These are phyloP conservation scores for Microplitis mediator DNA, from an alignment of 1,140 invertebrate genomes.

Conservation along the genomic window DNA sequence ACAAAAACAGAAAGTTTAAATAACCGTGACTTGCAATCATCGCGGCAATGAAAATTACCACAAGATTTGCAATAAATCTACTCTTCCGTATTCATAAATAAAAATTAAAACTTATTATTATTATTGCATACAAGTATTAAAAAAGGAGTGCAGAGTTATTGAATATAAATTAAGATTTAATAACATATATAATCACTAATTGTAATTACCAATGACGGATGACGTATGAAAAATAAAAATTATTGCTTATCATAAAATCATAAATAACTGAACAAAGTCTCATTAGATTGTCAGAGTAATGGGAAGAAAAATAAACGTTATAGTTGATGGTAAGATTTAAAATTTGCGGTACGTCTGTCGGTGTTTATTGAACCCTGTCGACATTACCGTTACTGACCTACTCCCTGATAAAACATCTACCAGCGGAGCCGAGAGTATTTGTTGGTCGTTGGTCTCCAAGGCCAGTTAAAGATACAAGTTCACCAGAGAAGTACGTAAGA, in stretches of 20 bases:
- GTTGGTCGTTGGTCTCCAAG: constrained; percentile 33
- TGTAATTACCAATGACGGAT: too few relatives aligned
- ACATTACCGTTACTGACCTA: constrained; percentile 59
- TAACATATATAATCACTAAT: too few relatives aligned
- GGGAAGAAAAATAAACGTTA: constrained; percentile 3
- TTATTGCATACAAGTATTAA: too few relatives aligned
- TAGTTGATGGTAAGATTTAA: constrained; percentile 36
- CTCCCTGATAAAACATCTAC: constrained; percentile 55
- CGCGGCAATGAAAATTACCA: not conserved
- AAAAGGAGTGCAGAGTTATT: too few relatives aligned
- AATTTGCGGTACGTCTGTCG: constrained; percentile 32
- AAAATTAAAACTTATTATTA: not conserved
- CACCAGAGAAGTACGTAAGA: constrained; percentile 32
- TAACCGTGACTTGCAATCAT: not conserved
- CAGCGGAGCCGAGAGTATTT: constrained; percentile 28
- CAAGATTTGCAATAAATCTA: not conserved
- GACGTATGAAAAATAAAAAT: not conserved
- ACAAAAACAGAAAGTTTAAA: not conserved
- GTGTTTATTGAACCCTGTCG: constrained; percentile 56
- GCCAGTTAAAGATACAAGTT: constrained; percentile 44
- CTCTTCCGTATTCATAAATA: not conserved
- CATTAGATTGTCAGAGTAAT: not conserved
- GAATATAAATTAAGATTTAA: too few relatives aligned
- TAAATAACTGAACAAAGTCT: not conserved
- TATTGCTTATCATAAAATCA: not conserved